Evolutionary conservation across 2,888 invertebrate species (phyloP), one percentile per base, ranked within the genome.

Genomic region (Mesoligia furuncula): DNA sequence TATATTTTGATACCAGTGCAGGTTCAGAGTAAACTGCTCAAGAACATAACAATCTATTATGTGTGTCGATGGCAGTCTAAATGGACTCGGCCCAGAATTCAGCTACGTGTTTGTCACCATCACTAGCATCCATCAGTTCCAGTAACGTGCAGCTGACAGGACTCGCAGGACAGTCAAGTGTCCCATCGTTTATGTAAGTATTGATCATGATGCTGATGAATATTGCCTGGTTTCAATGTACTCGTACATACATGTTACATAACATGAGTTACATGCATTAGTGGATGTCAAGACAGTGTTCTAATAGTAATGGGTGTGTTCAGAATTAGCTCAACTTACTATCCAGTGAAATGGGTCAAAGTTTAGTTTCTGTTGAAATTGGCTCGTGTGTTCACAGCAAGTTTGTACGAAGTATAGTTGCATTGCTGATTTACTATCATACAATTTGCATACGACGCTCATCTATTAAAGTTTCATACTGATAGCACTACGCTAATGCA

Each of bases 391-490:
- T 73, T 73, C 17, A 57, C 66, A 15, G 27, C 45, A 70, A 82
- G 81, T 82, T 82, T 75, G 69, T 45, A 2, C 64, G 73, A 69
- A 81, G 69, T 80, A 59, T 70, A 70, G 73, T 80, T 62, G 75
- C 66, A 62, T 51, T 70, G 69, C 74, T 59, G 81, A 73, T 68
- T 84, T 81, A 80, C 81, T 84, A 62, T 82, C 39, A 66, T 36
- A 80, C 66, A 70, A 62, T 80, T 84, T 84, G 57, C 66, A 84
- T 81, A 66, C 27, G 61, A 51, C 57, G 74, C 85, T 70, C 81
- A 42, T 84, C 54, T 15, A 61, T 84, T 84, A 80, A 80, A 84
- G 59, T 84, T 84, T 48, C 27, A 51, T 45, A 15, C 24, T 61
- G 45, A 73, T 66, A 54, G 54, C 51, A 24, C 11, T 36, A 15